Base-by-base conservation (phyloP, 2,888 invertebrate genomes). In the Caenorhabditis sp. region DNA sequence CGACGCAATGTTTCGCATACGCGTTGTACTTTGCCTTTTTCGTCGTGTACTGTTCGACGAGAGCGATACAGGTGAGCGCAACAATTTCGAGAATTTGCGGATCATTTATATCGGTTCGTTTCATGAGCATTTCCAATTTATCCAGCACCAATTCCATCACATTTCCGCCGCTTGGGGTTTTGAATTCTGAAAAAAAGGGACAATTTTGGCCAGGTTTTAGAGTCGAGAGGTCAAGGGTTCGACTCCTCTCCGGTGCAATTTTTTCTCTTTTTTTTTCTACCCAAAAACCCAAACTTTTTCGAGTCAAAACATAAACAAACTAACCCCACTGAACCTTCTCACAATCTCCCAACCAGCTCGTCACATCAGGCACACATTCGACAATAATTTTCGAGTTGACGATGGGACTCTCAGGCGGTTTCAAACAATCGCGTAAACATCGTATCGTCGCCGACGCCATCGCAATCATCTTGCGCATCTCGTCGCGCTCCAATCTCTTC, bases 401-500 rank as follows among this genome's bases (percentile, higher is more conserved):
- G 26, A 55, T 26, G 2, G 21, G 4, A 55, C 55, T 55, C 23
- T 3, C 5, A 10, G 55, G 55, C 12, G 21, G 10, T 26, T 26
- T 26, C 21, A 26, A 17, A 55, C 10, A 4, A 26, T 55, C 23
- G 8, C 17, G 55, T 3, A 43, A 10, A 43, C 43, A 43, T 17
- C 17, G 12, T 3, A 43, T 17, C 12, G 17, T 14, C 5, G 43
- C 5, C 17, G 14, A 10, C 3, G 14, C 43, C 12, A 10, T 17
- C 2, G 43, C 66, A 12, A 53, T 0, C 14, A 66, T 36, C 0
- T 10, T 4, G 1, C 26, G 23, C 21, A 54, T 19, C 10, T 23
- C 14, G 14, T 27, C 51, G 1, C 64, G 50, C 12, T 73, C 73
- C 8, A 66, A 17, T 23, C 66, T 60, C 5, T 31, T 61, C 0